Evolutionary conservation across 2,888 invertebrate species (phyloP).

Genomic region (Nemurella pictetii): DNA sequence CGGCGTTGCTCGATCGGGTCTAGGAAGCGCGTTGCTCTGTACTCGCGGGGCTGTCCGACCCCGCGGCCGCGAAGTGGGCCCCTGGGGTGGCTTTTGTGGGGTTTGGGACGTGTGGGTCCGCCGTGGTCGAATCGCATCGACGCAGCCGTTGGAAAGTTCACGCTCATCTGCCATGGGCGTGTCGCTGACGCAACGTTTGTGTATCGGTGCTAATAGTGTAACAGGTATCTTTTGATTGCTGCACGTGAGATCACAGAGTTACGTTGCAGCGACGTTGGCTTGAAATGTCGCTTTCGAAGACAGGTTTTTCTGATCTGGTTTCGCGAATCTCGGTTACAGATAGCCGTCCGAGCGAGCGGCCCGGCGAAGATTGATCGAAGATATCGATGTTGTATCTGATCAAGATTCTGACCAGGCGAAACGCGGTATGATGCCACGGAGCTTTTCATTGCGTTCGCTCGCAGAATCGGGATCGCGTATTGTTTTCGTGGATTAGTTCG

Average conservation of each 20-base stretch:
- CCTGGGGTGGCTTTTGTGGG: not conserved
- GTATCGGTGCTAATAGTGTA: not conserved
- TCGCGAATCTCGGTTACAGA: not conserved
- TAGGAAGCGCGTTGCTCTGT: too few relatives aligned
- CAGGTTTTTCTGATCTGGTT: not conserved
- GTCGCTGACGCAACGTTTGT: not conserved
- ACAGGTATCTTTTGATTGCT: not conserved
- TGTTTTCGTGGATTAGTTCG: not conserved
- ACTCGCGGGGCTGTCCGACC: not conserved
- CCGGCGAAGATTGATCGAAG: not conserved
- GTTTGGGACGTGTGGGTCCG: not conserved
- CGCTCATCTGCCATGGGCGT: not conserved
- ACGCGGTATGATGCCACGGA: too few relatives aligned
- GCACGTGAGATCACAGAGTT: not conserved
- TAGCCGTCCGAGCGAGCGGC: not conserved
- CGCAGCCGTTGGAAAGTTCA: not conserved
- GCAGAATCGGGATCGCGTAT: too few relatives aligned
- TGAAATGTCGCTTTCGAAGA: not conserved
- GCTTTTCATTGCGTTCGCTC: too few relatives aligned
- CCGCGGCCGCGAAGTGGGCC: not conserved
- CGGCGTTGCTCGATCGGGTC: too few relatives aligned
- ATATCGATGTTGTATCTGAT: too few relatives aligned
- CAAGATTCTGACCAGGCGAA: too few relatives aligned
- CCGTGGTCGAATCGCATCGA: too few relatives aligned
- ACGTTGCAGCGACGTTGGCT: not conserved